Conservation (phyloP, 2,113 vertebrate genomes). For the Grammomys dolichurus region DNA sequence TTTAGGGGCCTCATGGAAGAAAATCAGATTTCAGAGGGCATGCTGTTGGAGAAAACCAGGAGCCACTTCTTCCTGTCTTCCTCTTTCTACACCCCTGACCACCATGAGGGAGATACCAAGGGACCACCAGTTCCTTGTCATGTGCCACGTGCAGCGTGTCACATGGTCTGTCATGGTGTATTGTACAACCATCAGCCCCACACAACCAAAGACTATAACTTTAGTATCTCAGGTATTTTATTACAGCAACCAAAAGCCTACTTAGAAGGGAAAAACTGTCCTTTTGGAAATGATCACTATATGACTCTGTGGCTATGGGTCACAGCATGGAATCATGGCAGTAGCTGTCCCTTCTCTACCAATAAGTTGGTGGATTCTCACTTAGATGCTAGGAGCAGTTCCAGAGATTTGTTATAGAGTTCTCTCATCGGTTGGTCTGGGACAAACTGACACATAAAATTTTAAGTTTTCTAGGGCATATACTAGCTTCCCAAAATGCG, state of each 20-base stretch:
- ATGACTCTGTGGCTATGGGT: background rate
- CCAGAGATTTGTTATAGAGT: slow-evolving; percentile 3
- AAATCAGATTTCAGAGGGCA: background rate
- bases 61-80: background rate
- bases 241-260: background rate
- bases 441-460: slow-evolving; percentile 9
- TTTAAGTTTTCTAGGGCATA: slow-evolving; percentile 11
- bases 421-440: background rate
- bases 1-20: background rate
- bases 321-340: background rate
- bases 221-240: background rate
- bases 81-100: no score
- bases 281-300: background rate
- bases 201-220: background rate
- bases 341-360: slow-evolving; percentile 1
- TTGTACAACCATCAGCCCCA: no score
- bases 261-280: background rate
- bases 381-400: background rate
- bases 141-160: background rate
- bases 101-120: background rate
- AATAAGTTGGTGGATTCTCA: slow-evolving; percentile 44
- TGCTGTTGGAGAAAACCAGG: background rate
- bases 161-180: background rate
- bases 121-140: background rate
- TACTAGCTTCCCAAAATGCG: background rate